These are phyloP conservation scores for Heliconius charithonia DNA, from an alignment of 2,888 invertebrate species.

Conservation along the genomic window DNA sequence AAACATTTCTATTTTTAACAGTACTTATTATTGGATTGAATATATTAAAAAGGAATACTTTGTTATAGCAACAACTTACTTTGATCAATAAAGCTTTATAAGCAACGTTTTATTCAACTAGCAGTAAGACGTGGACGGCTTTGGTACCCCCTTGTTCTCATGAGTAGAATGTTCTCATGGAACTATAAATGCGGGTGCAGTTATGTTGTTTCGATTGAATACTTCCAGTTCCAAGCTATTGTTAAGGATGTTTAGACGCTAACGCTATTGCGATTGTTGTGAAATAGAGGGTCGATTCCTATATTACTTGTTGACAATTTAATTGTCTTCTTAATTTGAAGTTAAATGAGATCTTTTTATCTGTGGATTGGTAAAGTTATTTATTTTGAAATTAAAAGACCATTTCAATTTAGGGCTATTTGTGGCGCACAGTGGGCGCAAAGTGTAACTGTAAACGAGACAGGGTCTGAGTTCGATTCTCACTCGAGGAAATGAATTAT, in stretches of 20 bases:
- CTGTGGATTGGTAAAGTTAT: background rate
- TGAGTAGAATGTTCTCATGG: constrained; percentile 72
- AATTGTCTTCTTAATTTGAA: background rate
- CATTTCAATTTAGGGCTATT: no score
- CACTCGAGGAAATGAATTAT: no score
- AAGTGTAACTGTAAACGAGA: no score
- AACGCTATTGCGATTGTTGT: constrained; percentile 34
- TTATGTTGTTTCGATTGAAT: constrained; percentile 64
- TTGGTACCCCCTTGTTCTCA: constrained; percentile 68
- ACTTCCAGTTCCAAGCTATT: constrained; percentile 56
- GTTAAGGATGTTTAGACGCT: constrained; percentile 55
- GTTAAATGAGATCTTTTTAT: background rate
- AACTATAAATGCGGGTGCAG: constrained; percentile 72
- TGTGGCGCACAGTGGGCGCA: no score
- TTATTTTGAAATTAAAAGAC: background rate
- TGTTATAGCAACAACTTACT: background rate
- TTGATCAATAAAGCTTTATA: background rate
- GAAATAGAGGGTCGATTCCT: constrained; percentile 46
- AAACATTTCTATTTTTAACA: constrained; percentile 4
- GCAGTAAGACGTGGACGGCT: constrained; percentile 59
- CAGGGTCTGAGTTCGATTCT: no score
- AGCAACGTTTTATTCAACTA: constrained; percentile 33
- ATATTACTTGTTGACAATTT: background rate
- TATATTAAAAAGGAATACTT: background rate
- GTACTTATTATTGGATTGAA: background rate